phyloP scores from a whole-genome alignment of 1,140 invertebrate species.

The Lepeophtheirus salmonis region DNA sequence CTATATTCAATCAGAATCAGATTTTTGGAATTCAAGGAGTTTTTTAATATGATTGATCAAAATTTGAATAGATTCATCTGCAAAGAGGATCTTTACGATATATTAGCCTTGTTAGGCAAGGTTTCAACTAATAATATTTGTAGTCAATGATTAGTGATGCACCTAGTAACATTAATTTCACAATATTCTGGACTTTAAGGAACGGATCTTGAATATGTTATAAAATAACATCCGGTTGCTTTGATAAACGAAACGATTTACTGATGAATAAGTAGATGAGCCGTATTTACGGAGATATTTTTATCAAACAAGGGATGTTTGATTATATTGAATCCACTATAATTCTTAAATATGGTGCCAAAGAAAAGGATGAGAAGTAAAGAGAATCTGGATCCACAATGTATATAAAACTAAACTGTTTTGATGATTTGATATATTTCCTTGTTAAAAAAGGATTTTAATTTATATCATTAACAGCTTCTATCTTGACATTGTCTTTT shows the following conservation, averaged over 20 bases:
- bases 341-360: conserved; percentile 87
- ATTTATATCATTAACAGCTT: not conserved
- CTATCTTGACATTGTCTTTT: not conserved
- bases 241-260: conserved; percentile 72
- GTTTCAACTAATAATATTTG: conserved; percentile 69
- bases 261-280: conserved; percentile 57
- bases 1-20: conserved; percentile 97
- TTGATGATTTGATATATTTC: not conserved
- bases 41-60: conserved; percentile 99
- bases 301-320: conserved; percentile 83
- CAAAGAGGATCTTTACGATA: conserved; percentile 96
- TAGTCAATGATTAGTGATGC: conserved; percentile 96
- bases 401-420: too few species aligned
- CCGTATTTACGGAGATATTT: conserved; percentile 97
- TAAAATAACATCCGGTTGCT: conserved; percentile 91
- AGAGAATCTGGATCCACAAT: not conserved
- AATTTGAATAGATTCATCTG: conserved; percentile 97
- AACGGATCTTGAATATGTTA: conserved; percentile 86
- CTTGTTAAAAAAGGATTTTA: not conserved
- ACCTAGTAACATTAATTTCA: conserved; percentile 84
- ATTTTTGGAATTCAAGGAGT: conserved; percentile 98
- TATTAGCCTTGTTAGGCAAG: conserved; percentile 83
- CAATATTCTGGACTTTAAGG: conserved; percentile 88
- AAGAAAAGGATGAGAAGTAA: conserved; percentile 37
- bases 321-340: conserved; percentile 96